Percentiles rank a stretch among this genome's conserved stretches.
These are phyloP conservation scores for Chondrilla cf. caribensis DNA, from an alignment of 37 sponge, comb jelly and placozoan genomes.

Conservation along the genomic window DNA sequence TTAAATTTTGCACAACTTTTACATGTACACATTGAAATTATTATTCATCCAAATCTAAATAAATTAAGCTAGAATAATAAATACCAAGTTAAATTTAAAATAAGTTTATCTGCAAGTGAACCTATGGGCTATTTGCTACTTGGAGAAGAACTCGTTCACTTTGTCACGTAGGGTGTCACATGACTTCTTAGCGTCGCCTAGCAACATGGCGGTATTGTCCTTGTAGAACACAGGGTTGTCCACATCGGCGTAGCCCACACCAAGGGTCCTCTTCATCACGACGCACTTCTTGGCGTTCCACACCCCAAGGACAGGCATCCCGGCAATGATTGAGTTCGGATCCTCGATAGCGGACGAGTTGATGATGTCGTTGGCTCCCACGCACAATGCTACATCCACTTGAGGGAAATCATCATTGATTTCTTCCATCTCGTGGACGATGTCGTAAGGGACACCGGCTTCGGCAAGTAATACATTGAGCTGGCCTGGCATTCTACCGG, in stretches of 20 bases:
- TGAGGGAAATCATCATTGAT: constrained; percentile 82
- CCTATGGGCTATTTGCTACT: neutral
- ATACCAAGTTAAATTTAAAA: neutral
- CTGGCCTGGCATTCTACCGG: constrained; percentile 97
- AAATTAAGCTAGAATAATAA: neutral
- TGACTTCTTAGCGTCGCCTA: constrained; percentile 95
- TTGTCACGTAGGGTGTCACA: constrained; percentile 79
- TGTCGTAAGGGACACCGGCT: constrained; percentile 93
- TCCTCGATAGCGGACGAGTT: constrained; percentile 95
- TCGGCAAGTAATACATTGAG: constrained; percentile 93
- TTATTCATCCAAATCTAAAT: neutral
- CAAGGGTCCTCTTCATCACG: constrained; percentile 92
- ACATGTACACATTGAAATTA: no score
- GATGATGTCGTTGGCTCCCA: constrained; percentile 94
- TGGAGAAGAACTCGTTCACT: constrained; percentile 47
- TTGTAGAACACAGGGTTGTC: constrained; percentile 98
- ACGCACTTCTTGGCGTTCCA: constrained; percentile 86
- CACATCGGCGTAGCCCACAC: constrained; percentile 93
- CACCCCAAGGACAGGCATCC: constrained; percentile 85
- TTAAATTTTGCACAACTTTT: no score
- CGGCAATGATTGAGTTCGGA: constrained; percentile 96
- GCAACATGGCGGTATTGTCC: constrained; percentile 92
- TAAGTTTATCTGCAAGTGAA: neutral
- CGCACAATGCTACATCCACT: constrained; percentile 77
- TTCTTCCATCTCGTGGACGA: constrained; percentile 91